A percentile compares a stretch with the other conserved stretches of the same genome.
Evolutionary conservation across 2,113 vertebrate genomes (phyloP).

Genomic region (Echinops telfairi): DNA sequence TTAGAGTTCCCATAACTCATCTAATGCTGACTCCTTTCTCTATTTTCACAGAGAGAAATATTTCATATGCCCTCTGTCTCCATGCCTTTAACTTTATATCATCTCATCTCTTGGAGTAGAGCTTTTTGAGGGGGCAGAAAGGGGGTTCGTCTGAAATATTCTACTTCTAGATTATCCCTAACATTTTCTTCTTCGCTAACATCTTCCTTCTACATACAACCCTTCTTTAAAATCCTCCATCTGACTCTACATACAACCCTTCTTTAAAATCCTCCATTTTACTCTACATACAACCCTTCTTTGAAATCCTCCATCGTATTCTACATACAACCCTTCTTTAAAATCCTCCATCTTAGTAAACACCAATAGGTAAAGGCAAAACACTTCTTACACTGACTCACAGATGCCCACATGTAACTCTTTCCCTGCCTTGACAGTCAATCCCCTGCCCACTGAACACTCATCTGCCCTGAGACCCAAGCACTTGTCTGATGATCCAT

Average conservation of each 20-base stretch:
- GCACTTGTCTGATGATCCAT: not conserved
- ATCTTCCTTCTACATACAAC: not conserved
- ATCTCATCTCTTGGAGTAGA: too few relatives aligned
- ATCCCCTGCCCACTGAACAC: not conserved
- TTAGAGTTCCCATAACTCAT: too few relatives aligned
- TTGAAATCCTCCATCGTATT: not conserved
- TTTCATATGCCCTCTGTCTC: too few relatives aligned
- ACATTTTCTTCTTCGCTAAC: not conserved
- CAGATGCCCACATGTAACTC: not conserved
- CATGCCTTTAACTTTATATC: too few relatives aligned
- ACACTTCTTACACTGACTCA: not conserved
- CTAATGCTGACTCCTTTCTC: too few relatives aligned
- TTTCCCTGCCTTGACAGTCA: fast-evolving
- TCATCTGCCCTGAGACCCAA: not conserved
- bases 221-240: not conserved
- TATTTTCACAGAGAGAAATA: too few relatives aligned
- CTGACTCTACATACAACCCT: not conserved
- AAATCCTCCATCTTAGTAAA: not conserved
- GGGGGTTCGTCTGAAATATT: not conserved
- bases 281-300: not conserved
- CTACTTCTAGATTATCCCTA: not conserved
- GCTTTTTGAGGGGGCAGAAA: too few relatives aligned
- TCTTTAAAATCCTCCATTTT: not conserved
- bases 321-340: not conserved
- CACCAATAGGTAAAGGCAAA: not conserved